Percentiles rank a stretch among this genome's conserved stretches.
Conservation (phyloP, 2,797 vertebrate species). For the Urosaurus nigricauda region DNA sequence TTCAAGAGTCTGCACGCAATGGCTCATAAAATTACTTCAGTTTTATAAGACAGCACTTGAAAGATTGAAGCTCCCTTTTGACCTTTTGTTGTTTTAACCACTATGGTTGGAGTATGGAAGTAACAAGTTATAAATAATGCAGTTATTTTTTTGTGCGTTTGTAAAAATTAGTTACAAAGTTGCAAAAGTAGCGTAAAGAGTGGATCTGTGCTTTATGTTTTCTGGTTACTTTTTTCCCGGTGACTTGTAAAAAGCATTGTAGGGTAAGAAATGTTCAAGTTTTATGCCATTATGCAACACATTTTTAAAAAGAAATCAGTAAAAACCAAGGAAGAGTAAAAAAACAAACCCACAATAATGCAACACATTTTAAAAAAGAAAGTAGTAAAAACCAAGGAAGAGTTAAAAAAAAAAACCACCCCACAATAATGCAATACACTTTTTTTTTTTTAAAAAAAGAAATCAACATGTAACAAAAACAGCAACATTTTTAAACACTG, state of each 20-base stretch:
- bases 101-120: not conserved
- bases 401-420: too few relatives aligned
- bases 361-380: too few relatives aligned
- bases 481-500: not conserved
- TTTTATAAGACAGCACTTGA: slow-evolving; percentile 10
- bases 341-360: too few relatives aligned
- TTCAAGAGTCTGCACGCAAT: not conserved
- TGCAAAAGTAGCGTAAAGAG: not conserved
- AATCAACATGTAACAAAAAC: not conserved
- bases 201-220: not conserved
- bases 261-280: too few relatives aligned
- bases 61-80: slow-evolving; percentile 4
- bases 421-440: too few relatives aligned
- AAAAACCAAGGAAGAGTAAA: too few relatives aligned
- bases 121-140: not conserved
- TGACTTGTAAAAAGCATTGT: not conserved
- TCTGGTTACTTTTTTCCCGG: not conserved
- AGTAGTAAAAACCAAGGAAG: too few relatives aligned
- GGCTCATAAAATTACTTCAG: not conserved
- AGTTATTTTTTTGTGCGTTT: not conserved
- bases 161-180: not conserved
- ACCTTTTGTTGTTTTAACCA: not conserved
- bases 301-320: too few relatives aligned
- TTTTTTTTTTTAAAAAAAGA: too few relatives aligned
- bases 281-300: too few relatives aligned